Percentiles rank a stretch among this genome's conserved stretches.
These are phyloP conservation scores for Erethizon dorsatum DNA, from an alignment of 2,797 vertebrate genomes.

Conservation along the genomic window DNA sequence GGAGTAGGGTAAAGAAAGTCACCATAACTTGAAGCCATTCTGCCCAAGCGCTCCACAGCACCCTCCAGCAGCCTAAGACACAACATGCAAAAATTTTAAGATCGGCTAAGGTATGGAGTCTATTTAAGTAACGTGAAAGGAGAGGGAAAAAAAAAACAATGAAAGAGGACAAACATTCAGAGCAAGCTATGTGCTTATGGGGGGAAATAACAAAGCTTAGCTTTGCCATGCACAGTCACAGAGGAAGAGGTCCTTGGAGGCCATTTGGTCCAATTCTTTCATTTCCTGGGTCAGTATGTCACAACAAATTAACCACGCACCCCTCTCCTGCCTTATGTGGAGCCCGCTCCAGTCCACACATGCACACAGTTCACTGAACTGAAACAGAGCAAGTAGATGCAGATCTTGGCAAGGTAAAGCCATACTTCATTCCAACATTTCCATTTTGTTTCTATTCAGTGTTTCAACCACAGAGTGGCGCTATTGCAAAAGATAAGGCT, in stretches of 20 bases:
- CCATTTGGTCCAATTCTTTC: neutral
- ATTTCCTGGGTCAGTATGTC: conserved; percentile 65
- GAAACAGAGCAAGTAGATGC: neutral
- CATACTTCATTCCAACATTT: neutral
- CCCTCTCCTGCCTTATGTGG: neutral
- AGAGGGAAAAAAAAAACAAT: neutral
- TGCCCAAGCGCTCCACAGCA: neutral
- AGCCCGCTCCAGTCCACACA: neutral
- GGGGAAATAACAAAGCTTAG: neutral
- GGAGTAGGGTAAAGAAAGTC: neutral
- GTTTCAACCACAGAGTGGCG: conserved; percentile 90
- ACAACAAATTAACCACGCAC: conserved; percentile 12
- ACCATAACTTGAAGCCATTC: neutral
- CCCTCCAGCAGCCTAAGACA: conserved; percentile 44
- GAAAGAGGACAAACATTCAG: neutral
- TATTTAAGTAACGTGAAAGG: neutral
- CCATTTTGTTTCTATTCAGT: conserved; percentile 77
- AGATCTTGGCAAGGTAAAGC: conserved; percentile 7
- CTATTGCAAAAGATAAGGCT: conserved; percentile 90
- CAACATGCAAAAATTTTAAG: neutral
- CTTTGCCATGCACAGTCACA: neutral
- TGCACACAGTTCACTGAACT: neutral
- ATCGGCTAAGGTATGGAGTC: neutral
- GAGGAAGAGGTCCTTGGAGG: neutral
- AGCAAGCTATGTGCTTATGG: neutral